A percentile compares a stretch with the other conserved stretches of the same genome.
Conservation (phyloP, 1,140 invertebrate genomes). For the Caenorhabditis brenneri region DNA sequence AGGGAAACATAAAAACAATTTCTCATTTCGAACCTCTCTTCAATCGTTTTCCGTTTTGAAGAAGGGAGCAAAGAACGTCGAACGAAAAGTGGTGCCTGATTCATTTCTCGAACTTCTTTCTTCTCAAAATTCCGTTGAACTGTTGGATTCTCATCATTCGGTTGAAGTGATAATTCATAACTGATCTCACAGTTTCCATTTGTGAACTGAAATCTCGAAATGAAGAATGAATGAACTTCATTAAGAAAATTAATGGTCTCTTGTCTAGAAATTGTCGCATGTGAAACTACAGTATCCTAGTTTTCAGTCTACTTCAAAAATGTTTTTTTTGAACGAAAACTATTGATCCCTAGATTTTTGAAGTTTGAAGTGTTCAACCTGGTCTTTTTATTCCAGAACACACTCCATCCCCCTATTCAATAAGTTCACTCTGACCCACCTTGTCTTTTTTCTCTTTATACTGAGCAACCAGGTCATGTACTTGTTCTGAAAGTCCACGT, state of each 20-base stretch:
- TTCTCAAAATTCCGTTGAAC: conserved; percentile 48
- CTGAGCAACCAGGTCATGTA: conserved; percentile 56
- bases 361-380: background rate
- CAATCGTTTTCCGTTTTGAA: conserved; percentile 53
- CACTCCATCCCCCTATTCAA: background rate
- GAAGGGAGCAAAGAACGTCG: conserved; percentile 42
- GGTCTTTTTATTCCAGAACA: background rate
- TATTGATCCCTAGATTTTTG: too few relatives aligned
- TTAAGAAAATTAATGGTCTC: background rate
- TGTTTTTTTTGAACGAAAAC: too few relatives aligned
- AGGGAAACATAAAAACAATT: background rate
- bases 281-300: too few relatives aligned
- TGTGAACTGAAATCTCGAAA: background rate
- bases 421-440: background rate
- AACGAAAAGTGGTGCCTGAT: conserved; percentile 49
- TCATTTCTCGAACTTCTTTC: conserved; percentile 55
- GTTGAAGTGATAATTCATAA: conserved; percentile 4
- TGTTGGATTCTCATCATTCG: background rate
- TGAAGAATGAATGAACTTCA: background rate
- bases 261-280: too few relatives aligned
- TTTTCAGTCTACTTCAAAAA: too few relatives aligned
- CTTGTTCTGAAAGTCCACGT: conserved; percentile 52
- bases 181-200: conserved; percentile 18
- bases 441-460: conserved; percentile 49
- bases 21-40: conserved; percentile 52